These are phyloP conservation scores for Drosophila ustulata DNA, from an alignment of 2,888 invertebrate genomes.

Conservation along the genomic window DNA sequence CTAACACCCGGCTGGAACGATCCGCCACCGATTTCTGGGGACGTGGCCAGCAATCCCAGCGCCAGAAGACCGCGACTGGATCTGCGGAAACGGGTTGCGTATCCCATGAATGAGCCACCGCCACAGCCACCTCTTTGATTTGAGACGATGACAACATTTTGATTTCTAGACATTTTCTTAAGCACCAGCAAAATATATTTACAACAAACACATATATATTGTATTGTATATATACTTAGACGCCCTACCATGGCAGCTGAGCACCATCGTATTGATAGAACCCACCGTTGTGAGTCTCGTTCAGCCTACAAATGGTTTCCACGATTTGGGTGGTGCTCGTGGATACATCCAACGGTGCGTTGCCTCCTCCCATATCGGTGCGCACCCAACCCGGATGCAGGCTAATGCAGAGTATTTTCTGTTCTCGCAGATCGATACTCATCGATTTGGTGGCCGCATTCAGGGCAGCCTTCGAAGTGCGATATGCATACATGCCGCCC, in stretches of 20 bases:
- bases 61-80: conserved; percentile 81
- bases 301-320: conserved; percentile 87
- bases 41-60: conserved; percentile 50
- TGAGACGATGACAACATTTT: not conserved
- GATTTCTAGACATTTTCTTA: conserved; percentile 26
- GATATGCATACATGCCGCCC: conserved; percentile 94
- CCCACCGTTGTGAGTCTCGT: conserved; percentile 89
- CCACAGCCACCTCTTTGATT: conserved; percentile 27
- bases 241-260: conserved; percentile 89
- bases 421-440: conserved; percentile 91
- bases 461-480: conserved; percentile 94
- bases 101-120: conserved; percentile 74
- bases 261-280: conserved; percentile 93
- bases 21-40: conserved; percentile 79
- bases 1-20: conserved; percentile 85
- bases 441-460: conserved; percentile 95
- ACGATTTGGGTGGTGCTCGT: conserved; percentile 89
- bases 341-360: conserved; percentile 90
- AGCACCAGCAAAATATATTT: conserved; percentile 33
- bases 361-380: conserved; percentile 94
- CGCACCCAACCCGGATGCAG: conserved; percentile 97
- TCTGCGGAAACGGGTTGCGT: conserved; percentile 83
- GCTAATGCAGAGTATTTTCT: conserved; percentile 90
- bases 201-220: conserved; percentile 15
- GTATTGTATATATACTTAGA: not conserved